phyloP scores from a whole-genome alignment of 2,113 vertebrate species.

The Toxotes chatareus region DNA sequence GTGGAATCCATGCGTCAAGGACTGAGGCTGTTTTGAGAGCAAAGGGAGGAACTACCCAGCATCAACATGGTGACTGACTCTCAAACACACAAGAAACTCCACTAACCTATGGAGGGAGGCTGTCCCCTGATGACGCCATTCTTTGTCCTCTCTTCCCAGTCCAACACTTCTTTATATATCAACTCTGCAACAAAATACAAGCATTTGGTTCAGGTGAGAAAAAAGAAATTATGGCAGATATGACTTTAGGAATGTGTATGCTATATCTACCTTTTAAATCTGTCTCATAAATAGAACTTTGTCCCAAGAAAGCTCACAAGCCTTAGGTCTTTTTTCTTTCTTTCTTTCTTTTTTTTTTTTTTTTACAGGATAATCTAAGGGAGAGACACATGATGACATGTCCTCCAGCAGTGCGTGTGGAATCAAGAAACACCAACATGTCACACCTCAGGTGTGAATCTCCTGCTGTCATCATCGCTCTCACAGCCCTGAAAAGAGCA shows the following conservation, averaged over 20 bases:
- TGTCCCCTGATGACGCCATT: constrained; percentile 96
- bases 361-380: neutral
- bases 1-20: no score
- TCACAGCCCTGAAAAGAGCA: neutral
- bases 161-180: constrained; percentile 98
- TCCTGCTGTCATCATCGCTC: constrained; percentile 1
- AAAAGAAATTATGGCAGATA: no score
- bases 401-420: neutral
- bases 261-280: no score
- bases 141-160: constrained; percentile 97
- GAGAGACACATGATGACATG: neutral
- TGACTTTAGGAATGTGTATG: no score
- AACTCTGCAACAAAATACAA: constrained; percentile 86
- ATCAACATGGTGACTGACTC: neutral
- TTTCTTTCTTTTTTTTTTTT: no score
- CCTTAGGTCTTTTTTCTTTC: no score
- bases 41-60: no score
- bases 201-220: neutral
- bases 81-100: constrained; percentile 37
- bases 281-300: no score
- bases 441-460: constrained; percentile 17
- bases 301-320: no score
- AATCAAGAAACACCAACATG: neutral
- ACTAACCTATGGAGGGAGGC: constrained; percentile 96
- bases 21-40: no score